Conservation (phyloP, 2,888 invertebrate species). For the Drosophila koepferae region DNA sequence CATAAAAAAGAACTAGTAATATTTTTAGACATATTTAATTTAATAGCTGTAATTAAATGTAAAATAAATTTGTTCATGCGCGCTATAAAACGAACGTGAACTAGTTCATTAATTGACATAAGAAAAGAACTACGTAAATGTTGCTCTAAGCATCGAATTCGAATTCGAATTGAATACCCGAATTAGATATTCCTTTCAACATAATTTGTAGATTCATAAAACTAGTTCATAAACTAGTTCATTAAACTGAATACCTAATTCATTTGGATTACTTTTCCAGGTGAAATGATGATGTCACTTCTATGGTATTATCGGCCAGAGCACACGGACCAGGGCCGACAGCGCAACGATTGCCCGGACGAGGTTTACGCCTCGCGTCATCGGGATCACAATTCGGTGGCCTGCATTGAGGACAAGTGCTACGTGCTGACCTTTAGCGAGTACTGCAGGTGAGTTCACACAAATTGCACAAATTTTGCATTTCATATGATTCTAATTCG, state of each 20-base stretch:
- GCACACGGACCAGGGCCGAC: slow-evolving; percentile 96
- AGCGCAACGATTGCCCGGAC: slow-evolving; percentile 92
- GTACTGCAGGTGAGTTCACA: slow-evolving; percentile 92
- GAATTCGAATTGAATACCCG: no score
- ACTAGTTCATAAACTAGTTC: background rate
- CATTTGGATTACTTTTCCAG: slow-evolving; percentile 85
- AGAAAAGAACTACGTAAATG: background rate
- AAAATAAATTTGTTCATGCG: background rate
- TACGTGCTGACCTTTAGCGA: slow-evolving; percentile 98
- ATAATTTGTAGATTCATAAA: background rate
- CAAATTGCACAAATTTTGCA: background rate
- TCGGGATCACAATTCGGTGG: slow-evolving; percentile 97
- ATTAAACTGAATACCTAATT: background rate
- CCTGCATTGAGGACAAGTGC: slow-evolving; percentile 99
- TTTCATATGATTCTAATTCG: background rate
- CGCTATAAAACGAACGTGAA: background rate
- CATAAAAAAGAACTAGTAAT: no score
- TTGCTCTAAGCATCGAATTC: no score
- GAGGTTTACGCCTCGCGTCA: slow-evolving; percentile 98
- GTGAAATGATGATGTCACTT: slow-evolving; percentile 98
- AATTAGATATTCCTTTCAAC: background rate
- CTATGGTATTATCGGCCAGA: slow-evolving; percentile 99
- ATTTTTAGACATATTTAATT: no score
- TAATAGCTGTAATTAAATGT: no score
- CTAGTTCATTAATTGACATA: background rate